Evolutionary conservation across 2,113 vertebrate genomes (phyloP).

Genomic region (Tragelaphus strepsiceros): DNA sequence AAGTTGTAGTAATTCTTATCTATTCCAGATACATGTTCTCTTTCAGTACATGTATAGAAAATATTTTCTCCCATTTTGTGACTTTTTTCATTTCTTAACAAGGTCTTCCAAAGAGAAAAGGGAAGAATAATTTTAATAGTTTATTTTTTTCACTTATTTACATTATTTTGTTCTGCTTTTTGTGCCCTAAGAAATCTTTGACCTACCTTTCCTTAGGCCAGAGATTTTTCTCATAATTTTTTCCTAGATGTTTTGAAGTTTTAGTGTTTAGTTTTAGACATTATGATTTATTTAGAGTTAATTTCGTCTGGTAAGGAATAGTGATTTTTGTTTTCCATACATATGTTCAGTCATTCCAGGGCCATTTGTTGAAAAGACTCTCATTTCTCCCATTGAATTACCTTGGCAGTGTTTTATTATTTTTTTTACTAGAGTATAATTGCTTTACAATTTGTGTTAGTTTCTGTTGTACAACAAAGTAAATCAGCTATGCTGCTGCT

Average conservation of each 20-base stretch:
- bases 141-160: neutral
- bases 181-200: neutral
- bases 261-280: neutral
- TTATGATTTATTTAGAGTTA: neutral
- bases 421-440: neutral
- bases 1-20: neutral
- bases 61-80: neutral
- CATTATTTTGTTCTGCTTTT: neutral
- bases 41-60: neutral
- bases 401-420: neutral
- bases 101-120: neutral
- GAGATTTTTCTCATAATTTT: neutral
- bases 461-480: neutral
- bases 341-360: neutral
- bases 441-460: neutral
- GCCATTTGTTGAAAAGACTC: neutral
- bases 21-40: neutral
- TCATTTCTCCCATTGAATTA: neutral
- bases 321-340: neutral
- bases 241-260: neutral
- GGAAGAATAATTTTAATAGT: neutral
- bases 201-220: neutral
- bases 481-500: neutral
- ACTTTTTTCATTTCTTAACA: neutral
- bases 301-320: neutral